Evolutionary conservation across 2,888 invertebrate species (phyloP).

Genomic region (Cosmia pyralina): DNA sequence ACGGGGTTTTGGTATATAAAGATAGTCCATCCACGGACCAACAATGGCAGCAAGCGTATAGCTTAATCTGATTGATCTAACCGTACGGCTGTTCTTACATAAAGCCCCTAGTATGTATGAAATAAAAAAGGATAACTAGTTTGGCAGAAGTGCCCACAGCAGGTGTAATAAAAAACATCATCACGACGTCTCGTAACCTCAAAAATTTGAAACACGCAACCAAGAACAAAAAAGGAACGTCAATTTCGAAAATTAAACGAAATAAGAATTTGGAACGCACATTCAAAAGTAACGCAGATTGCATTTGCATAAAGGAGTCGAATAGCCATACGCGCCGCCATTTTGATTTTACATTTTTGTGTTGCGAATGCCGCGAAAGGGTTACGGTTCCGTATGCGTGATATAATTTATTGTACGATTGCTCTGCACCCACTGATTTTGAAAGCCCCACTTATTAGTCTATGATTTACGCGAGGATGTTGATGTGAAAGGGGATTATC

Average conservation of each 20-base stretch:
- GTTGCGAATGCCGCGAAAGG: slow-evolving; percentile 17
- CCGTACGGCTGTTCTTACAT: too few species aligned
- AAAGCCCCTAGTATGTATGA: too few species aligned
- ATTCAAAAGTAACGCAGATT: slow-evolving; percentile 21
- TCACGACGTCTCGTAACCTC: not conserved
- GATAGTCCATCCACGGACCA: too few species aligned
- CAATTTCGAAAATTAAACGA: not conserved
- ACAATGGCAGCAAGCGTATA: too few species aligned
- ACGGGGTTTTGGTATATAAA: too few species aligned
- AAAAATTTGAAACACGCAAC: not conserved
- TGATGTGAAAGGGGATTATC: not conserved
- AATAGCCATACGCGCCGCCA: slow-evolving; percentile 5
- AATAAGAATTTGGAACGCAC: not conserved
- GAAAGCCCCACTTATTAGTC: slow-evolving; percentile 18
- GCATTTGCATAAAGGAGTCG: slow-evolving; percentile 28
- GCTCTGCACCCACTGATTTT: slow-evolving; percentile 17
- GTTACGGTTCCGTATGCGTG: slow-evolving; percentile 16
- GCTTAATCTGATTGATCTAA: too few species aligned
- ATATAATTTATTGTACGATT: slow-evolving; percentile 41
- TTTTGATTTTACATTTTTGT: slow-evolving; percentile 31
- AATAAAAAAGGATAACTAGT: not conserved
- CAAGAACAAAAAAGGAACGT: not conserved
- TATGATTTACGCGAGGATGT: slow-evolving; percentile 34
- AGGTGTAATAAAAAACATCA: too few species aligned
- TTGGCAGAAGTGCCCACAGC: not conserved